Percentiles rank a stretch among this genome's conserved stretches.
phyloP scores from a whole-genome alignment of 2,888 invertebrate species.

The Cepaea hortensis region DNA sequence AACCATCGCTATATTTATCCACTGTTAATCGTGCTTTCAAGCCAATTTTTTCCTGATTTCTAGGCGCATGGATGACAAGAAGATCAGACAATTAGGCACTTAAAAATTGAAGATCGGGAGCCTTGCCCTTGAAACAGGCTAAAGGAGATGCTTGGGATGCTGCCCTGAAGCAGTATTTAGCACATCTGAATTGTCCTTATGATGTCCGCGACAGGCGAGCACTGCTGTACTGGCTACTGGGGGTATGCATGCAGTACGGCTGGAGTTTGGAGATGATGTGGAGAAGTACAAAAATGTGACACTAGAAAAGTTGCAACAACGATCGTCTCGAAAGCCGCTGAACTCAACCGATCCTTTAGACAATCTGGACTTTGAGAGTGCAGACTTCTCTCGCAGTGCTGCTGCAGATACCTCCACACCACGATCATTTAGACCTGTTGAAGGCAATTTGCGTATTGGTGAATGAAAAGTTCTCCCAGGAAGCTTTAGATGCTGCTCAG shows the following conservation, averaged over 20 bases:
- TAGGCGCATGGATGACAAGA: constrained; percentile 85
- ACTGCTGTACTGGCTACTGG: constrained; percentile 90
- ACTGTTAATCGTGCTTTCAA: too few relatives aligned
- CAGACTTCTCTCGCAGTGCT: constrained; percentile 87
- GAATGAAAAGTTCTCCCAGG: constrained; percentile 31
- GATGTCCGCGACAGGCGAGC: constrained; percentile 80
- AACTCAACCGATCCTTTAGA: constrained; percentile 76
- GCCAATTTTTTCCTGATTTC: too few relatives aligned
- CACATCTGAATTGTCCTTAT: constrained; percentile 85
- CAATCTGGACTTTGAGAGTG: constrained; percentile 81
- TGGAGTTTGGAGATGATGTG: constrained; percentile 88
- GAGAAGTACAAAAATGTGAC: constrained; percentile 84
- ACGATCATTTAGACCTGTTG: constrained; percentile 86
- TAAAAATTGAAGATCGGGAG: constrained; percentile 88
- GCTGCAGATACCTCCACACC: constrained; percentile 87
- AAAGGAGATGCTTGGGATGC: constrained; percentile 83
- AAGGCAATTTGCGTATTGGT: constrained; percentile 74
- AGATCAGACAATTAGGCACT: constrained; percentile 92
- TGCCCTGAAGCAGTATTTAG: constrained; percentile 84
- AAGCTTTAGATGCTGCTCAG: constrained; percentile 37
- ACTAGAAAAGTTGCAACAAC: constrained; percentile 80
- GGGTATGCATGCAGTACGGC: constrained; percentile 87
- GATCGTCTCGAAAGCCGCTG: constrained; percentile 54
- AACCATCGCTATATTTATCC: too few relatives aligned
- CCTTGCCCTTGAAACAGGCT: constrained; percentile 82